Percentiles rank a stretch among this genome's conserved stretches.
These are phyloP conservation scores for Stenodema calcarata DNA, from an alignment of 2,888 invertebrate genomes.

Conservation along the genomic window DNA sequence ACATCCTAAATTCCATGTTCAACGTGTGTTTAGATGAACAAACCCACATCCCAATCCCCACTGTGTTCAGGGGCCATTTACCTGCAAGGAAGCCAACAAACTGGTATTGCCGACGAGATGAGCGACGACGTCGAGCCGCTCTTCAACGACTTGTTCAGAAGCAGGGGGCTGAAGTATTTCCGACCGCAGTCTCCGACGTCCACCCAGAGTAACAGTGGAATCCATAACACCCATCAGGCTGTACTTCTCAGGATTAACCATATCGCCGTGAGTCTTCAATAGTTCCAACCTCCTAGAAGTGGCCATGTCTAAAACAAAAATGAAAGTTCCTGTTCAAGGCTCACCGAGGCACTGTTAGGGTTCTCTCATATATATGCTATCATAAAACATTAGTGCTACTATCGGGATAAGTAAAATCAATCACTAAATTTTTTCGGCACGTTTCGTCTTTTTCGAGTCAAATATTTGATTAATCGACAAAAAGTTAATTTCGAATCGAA, in stretches of 20 bases:
- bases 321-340: too few species aligned
- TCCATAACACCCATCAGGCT: conserved; percentile 74
- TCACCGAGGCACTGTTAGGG: too few species aligned
- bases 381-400: too few species aligned
- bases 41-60: too few species aligned
- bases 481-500: too few species aligned
- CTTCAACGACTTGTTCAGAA: conserved; percentile 70
- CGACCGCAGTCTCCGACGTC: conserved; percentile 78
- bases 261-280: conserved; percentile 61
- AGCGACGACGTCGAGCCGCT: conserved; percentile 75
- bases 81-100: conserved; percentile 71
- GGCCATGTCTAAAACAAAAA: conserved; percentile 78
- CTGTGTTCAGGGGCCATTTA: conserved; percentile 58
- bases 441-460: too few species aligned
- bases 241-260: conserved; percentile 60
- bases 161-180: conserved; percentile 82
- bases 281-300: conserved; percentile 80
- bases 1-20: too few species aligned
- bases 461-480: too few species aligned
- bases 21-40: too few species aligned
- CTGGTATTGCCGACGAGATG: conserved; percentile 76
- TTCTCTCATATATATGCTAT: too few species aligned
- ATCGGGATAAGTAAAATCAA: too few species aligned
- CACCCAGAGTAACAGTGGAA: conserved; percentile 74
- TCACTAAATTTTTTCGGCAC: too few species aligned